Evolutionary conservation across 2,888 invertebrate species (phyloP), one percentile per base, ranked within the genome.

Genomic region (Amblyteles armatorius): DNA sequence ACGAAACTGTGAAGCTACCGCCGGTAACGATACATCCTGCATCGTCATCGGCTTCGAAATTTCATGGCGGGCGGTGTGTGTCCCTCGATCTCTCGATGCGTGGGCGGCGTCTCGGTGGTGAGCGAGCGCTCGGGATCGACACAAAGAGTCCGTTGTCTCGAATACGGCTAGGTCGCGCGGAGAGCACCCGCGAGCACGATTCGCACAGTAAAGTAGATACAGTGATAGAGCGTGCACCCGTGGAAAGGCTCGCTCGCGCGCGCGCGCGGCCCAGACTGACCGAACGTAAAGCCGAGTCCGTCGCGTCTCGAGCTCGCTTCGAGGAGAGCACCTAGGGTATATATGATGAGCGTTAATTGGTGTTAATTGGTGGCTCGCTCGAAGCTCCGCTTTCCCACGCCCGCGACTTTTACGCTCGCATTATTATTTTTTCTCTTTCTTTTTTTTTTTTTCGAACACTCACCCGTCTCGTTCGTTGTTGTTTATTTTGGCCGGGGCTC

Each of bases 361-460:
- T 93, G 93, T 93, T 94, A 94, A 94, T 93, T 94, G 93, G 91
- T 91, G 92, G 91, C 91, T 92, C 91, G 90, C 91, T 91, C 90
- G 89, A 88, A 89, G 90, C 88, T 90, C 90, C 88, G 87, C 92
- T 93, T 93, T 93, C 93, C 92, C 93, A 93, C 93, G 93, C 93
- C 93, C 92, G 91, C 93, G 92, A 92, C 92, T 93, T 92, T 92
- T 91, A 88, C 91, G 90, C 91, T 90, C 91, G 90, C 89, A 88
- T 91, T 91, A 90, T 86, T 89, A 86, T 76, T 82, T 68, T 72
- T 78, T 69, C 63, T 50, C 65, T 57, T 65, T 60, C 40, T 71
- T 65, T 60, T 76, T 52, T 60, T 76, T 52, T 57, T 73, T 48
- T 65, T 65, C 57, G 29, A 72, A 26, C 76, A 79, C 60, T 55